phyloP scores from a whole-genome alignment of 2,797 vertebrate species.

The Tachyglossus aculeatus region DNA sequence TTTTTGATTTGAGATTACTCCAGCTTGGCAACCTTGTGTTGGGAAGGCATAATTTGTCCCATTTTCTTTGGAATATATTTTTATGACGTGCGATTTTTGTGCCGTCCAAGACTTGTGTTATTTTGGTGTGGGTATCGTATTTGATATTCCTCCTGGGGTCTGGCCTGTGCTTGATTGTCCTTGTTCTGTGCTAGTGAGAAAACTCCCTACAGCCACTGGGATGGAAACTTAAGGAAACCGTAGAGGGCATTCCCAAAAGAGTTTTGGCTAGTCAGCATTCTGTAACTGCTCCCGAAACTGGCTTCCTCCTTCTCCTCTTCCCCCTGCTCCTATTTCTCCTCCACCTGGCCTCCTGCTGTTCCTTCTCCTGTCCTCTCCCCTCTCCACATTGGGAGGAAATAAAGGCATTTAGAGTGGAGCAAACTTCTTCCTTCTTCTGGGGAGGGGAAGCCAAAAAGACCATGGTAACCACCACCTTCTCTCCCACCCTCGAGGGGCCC shows the following conservation, averaged over 20 bases:
- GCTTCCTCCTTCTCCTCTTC: neutral
- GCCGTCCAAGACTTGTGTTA: too few species aligned
- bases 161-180: conserved; percentile 67
- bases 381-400: neutral
- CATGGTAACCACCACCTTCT: too few species aligned
- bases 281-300: conserved; percentile 47
- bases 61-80: conserved; percentile 54
- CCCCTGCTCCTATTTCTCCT: neutral
- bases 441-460: neutral
- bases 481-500: too few species aligned
- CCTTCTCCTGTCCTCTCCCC: neutral
- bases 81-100: conserved; percentile 53
- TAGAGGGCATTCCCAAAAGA: conserved; percentile 57
- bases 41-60: conserved; percentile 31
- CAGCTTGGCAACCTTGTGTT: conserved; percentile 54
- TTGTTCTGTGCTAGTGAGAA: conserved; percentile 65
- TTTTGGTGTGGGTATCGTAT: conserved; percentile 59
- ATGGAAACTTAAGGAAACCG: conserved; percentile 71
- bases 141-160: conserved; percentile 66
- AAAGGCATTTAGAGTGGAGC: too few species aligned
- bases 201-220: conserved; percentile 66
- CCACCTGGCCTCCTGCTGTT: neutral
- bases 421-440: neutral
- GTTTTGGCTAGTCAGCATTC: conserved; percentile 62
- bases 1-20: conserved; percentile 55